Evolutionary conservation across 1,140 invertebrate genomes (phyloP).

Genomic region (Cephus cinctus): DNA sequence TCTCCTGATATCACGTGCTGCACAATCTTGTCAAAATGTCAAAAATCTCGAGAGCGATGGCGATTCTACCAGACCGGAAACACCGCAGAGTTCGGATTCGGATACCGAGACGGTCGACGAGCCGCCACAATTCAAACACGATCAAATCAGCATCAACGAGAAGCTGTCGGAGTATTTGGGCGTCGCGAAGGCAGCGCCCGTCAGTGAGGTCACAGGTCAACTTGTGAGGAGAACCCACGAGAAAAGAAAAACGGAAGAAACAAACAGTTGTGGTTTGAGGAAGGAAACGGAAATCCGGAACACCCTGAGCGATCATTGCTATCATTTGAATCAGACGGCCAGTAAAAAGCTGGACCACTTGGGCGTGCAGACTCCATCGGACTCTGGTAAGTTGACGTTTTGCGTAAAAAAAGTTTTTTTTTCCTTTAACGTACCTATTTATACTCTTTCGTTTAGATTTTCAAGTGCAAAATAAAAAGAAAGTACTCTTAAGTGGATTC

Average conservation of each 20-base stretch:
- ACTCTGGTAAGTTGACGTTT: conserved; percentile 72
- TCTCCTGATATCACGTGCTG: conserved; percentile 35
- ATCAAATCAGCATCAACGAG: conserved; percentile 40
- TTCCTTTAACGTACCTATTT: too few relatives aligned
- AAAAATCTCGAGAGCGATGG: conserved; percentile 38
- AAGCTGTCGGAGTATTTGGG: conserved; percentile 39
- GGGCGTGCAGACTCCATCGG: conserved; percentile 79
- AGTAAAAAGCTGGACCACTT: conserved; percentile 60
- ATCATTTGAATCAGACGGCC: conserved; percentile 61
- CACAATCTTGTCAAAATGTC: conserved; percentile 1
- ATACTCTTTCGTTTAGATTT: too few relatives aligned
- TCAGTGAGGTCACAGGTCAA: conserved; percentile 42
- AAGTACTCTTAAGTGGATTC: too few relatives aligned
- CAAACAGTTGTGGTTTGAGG: conserved; percentile 7
- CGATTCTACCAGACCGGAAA: conserved; percentile 47
- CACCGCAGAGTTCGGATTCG: conserved; percentile 43
- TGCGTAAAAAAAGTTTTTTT: too few relatives aligned
- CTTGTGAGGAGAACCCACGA: conserved; percentile 27
- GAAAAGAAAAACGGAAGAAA: conserved; percentile 35
- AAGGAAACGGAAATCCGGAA: conserved; percentile 35
- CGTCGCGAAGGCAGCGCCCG: conserved; percentile 28
- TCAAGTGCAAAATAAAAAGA: too few relatives aligned
- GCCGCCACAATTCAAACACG: conserved; percentile 40
- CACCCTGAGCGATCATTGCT: conserved; percentile 67
- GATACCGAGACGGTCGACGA: conserved; percentile 28